Evolutionary conservation across 1,140 invertebrate species (phyloP).

Genomic region (Oedothorax gibbosus): DNA sequence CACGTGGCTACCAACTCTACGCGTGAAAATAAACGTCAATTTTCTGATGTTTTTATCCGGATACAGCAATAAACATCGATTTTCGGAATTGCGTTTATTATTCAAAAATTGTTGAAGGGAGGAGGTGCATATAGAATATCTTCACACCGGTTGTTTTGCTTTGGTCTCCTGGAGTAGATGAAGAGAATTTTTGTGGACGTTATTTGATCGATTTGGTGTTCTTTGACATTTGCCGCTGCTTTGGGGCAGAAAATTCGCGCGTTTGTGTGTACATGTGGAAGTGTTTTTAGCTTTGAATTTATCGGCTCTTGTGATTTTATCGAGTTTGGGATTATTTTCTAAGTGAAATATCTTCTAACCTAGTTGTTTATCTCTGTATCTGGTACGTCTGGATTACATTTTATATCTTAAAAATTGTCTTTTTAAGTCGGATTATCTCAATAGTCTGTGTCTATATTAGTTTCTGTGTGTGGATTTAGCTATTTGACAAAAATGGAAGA

Average conservation of each 20-base stretch:
- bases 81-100: neutral
- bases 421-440: neutral
- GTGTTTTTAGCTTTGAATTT: neutral
- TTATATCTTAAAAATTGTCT: neutral
- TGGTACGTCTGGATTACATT: neutral
- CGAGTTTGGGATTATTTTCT: neutral
- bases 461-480: too few relatives aligned
- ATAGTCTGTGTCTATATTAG: neutral
- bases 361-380: neutral
- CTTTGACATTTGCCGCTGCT: constrained; percentile 31
- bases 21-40: neutral
- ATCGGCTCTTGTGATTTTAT: too few relatives aligned
- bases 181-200: constrained; percentile 19
- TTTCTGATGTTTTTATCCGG: neutral
- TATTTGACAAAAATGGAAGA: constrained; percentile 37
- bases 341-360: neutral
- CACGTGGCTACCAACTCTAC: neutral
- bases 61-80: neutral
- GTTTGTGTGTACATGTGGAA: too few relatives aligned
- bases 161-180: constrained; percentile 7
- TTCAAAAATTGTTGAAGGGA: neutral
- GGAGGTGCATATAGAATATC: constrained; percentile 2
- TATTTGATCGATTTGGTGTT: constrained; percentile 41
- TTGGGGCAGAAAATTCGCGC: neutral
- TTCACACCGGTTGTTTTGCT: neutral